Conservation (phyloP, 2,797 vertebrate species). For the Gila robusta region DNA sequence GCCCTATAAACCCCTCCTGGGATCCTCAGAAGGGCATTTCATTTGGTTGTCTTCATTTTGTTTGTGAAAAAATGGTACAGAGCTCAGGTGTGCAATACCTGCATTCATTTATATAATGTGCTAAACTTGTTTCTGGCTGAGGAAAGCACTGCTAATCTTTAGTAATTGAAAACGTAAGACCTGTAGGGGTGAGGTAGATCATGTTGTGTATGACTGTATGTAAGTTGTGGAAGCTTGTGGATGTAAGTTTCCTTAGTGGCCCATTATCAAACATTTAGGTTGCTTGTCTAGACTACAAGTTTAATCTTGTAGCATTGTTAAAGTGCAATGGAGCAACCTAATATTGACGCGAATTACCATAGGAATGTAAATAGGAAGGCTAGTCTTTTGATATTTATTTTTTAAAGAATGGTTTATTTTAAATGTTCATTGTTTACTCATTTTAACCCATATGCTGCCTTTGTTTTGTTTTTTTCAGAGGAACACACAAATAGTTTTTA, state of each 20-base stretch:
- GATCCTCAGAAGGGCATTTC: constrained; percentile 2
- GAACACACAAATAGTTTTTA: not conserved
- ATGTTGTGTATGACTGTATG: not conserved
- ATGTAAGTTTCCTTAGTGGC: constrained; percentile 13
- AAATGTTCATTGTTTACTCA: not conserved
- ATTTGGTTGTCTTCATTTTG: constrained; percentile 32
- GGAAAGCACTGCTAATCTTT: constrained; percentile 41
- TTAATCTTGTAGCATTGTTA: constrained; percentile 31
- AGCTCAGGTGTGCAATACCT: constrained; percentile 12
- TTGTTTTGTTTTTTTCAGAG: not conserved
- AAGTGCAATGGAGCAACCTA: constrained; percentile 42
- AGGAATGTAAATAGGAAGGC: not conserved
- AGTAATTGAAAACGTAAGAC: constrained; percentile 59
- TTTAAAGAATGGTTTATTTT: not conserved
- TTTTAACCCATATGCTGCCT: not conserved
- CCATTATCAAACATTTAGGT: constrained; percentile 1
- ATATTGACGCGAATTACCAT: constrained; percentile 37
- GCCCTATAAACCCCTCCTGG: constrained; percentile 14
- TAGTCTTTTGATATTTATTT: not conserved
- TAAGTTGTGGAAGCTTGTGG: not conserved
- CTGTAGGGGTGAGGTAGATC: constrained; percentile 21
- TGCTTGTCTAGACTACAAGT: constrained; percentile 26
- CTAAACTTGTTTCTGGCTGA: constrained; percentile 17
- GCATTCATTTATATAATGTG: constrained; percentile 1
- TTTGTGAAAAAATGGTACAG: constrained; percentile 6